Evolutionary conservation across 2,113 vertebrate species (phyloP), one percentile per base, ranked within the genome.

Genomic region (Carollia perspicillata): DNA sequence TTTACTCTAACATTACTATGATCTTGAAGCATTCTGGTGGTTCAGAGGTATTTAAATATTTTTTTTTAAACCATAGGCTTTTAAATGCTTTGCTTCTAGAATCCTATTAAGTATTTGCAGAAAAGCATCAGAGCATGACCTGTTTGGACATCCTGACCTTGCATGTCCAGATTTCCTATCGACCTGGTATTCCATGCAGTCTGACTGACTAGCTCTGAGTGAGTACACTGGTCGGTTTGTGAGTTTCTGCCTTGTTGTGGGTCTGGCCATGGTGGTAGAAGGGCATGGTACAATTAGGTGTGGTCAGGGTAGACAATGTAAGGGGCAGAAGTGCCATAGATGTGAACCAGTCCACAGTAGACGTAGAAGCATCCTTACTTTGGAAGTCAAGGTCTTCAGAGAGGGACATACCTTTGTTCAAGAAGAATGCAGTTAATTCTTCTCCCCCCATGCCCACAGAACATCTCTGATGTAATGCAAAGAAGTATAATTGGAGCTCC

Each of bases 351-450:
- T n/a, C 72, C 42, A 16, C 0, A 33, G 4, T 58, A 44, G 12
- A 8, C 77, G 2, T 77, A 9, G 23, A 72, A 75, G 83, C 37
- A 16, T 40, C 12, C 7, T 28, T 35, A 71, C 83, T 72, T 69
- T 86, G 16, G 3, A 51, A 23, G 11, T 77, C n/a, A 18, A 53
- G 22, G 17, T 35, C 11, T 5, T 90, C 33, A 68, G 5, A 51
- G 18, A 51, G 23, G 53, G 20, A 63, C 12, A 2, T 5, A 18
- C 0, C 60, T 6, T 22, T 60, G 1, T n/a, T 3, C 2, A 37
- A 5, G 9, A 71, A 26, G 28, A 1, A 37, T 28, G 2, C 10
- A 20, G 4, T 9, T 16, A 69, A n/a, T 6, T 47, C 14, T 66
- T 68, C 42, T 42, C 28, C 1, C 0, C 28, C 10, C 28, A 23